Base-by-base conservation (phyloP, 2,797 vertebrate species). In the Bovichtus diacanthus region DNA sequence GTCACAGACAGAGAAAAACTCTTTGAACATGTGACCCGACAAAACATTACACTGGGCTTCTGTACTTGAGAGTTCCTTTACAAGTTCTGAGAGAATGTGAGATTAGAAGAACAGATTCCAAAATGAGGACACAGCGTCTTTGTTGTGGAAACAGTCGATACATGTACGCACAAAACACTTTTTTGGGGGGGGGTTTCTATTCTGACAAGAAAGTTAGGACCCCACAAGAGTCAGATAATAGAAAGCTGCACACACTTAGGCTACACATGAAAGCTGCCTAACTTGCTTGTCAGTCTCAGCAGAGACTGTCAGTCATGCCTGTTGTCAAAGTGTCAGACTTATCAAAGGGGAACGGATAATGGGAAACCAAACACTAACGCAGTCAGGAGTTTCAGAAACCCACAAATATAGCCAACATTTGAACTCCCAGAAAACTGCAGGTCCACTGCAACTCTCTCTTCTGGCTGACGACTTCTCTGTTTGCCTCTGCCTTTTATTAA, bases 1-100 rank as follows among this genome's bases (percentile, higher is more conserved):
- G 19, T 38, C 61, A 15, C 27, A 58, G 65, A 34, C 9, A 21
- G 23, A 64, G 43, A 21, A 27, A 71, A 46, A 18, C 21, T 41
- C 43, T 62, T 65, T 78, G 61, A 68, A 49, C 0, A 19, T 29
- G 1, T 54, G 65, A 71, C 65, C 61, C 29, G 10, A 13, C 13
- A 41, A 56, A 65, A 36, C 11, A 8, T 46, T 6, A 21, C 6
- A 11, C 38, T 8, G 25, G 29, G n/a, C 41, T 43, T 27, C 53
- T 58, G 15, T 34, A 11, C 2, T 44, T 19, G 12, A 2, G 0
- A 65, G 69, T 38, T 74, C 6, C 25, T 60, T 5, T 15, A 71
- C n/a, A 9, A 70, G 49, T 73, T 86, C 74, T 78, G 50, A 81
- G 38, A 76, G 71, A 83, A 78, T 78, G 19, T 15, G 50, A 76